Evolutionary conservation across 2,888 invertebrate species (phyloP), one percentile per base, ranked within the genome.

Genomic region (Scrobipalpa costella): DNA sequence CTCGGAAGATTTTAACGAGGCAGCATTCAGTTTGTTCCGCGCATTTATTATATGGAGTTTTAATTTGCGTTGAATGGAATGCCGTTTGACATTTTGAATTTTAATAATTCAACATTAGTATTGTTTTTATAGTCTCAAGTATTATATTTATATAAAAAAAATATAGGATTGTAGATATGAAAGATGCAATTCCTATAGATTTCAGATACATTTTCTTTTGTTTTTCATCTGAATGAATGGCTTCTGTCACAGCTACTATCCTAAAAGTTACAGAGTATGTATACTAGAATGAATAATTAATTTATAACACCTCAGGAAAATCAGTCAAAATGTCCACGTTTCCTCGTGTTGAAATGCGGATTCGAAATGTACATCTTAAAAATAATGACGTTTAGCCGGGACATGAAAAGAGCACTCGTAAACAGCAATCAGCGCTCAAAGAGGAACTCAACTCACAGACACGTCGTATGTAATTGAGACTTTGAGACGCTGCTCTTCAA

Each of bases 1-100:
- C 76, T 81, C 85, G 91, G 91, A 91, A 91, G 79, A 90, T 88
- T 91, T 91, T 91, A 91, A 90, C 88, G 90, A 91, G 86, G 83
- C 76, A 70, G 74, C 81, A 83, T 84, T 84, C 77, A 76, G 77
- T 84, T 85, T 89, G 87, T 82, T 83, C 78, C 77, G 71, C 76
- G 73, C 69, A 69, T 76, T 81, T 80, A 73, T 72, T 69, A 9
- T 21, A 69, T 64, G 67, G 66, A 74, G 75, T 63, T 63, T 62
- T 61, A 68, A 40, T 67, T 71, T 71, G 64, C 61, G 64, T 64
- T 21, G 44, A 57, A 57, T 40, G 40, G 13, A n/a, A 7, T 7
- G 13, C 6, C 40, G 40, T n/a, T 40, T 40, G 40, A 40, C 40
- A 7, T 38, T 38, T 38, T 11, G 1, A 13, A 40, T 13, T 1